Base-by-base conservation (phyloP, 1,140 invertebrate genomes). In the Apis laboriosa region DNA sequence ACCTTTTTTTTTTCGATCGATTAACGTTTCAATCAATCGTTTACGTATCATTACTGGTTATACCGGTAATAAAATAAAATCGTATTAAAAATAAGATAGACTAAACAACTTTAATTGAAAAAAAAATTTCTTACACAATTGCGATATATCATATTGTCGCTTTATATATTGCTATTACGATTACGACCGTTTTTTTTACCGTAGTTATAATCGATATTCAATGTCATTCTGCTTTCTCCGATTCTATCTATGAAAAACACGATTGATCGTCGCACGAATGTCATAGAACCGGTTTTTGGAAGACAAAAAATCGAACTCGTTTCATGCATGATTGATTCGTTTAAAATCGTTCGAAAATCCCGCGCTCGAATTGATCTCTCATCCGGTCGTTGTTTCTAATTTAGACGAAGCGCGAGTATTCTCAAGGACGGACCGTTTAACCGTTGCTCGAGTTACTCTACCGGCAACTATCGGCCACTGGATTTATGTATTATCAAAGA, bases 401-500 rank as follows among this genome's bases (percentile, higher is more conserved):
- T 87, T 75, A 77, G 83, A 86, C 58, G 58, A 79, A 66, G 68
- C 58, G 63, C 51, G 75, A 79, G 74, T 75, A 67, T 80, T 84
- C 88, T 90, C 91, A 92, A 92, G 92, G 92, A 82, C 88, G 84
- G 68, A 90, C 83, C 89, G 88, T 90, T 92, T 92, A 92, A 91
- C 88, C 87, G 64, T 53, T 80, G 75, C 61, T 64, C 28, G 72
- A 28, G 77, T 49, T 51, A 51, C 63, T 70, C 55, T 61, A 68
- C 73, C 63, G 71, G 63, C 76, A 55, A 60, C 51, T 85, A 76
- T 28, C 28, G 63, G 73, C 64, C 66, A 56, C 84, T 83, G 63
- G 70, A 83, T 84, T 87, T 80, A 77, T 67, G 85, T 86, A 77
- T 83, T 81, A 82, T 71, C 60, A 66, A 43, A 75, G 76, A 81